phyloP scores from a whole-genome alignment of 2,797 vertebrate genomes.

The Staurois parvus region DNA sequence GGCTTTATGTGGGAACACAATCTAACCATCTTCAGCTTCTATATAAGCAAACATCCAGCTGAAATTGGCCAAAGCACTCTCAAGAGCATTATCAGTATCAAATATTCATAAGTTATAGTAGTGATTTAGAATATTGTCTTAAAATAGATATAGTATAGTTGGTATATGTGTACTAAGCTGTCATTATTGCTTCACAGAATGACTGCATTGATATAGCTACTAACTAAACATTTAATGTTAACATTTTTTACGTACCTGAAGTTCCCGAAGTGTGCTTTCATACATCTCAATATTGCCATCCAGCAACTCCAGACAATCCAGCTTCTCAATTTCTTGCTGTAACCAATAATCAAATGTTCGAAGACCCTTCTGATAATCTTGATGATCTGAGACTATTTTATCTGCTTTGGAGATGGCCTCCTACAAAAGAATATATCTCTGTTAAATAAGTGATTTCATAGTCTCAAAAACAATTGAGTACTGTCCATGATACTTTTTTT shows the following conservation, averaged over 20 bases:
- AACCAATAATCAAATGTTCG: conserved; percentile 94
- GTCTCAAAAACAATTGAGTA: neutral
- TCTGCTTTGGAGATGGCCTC: conserved; percentile 87
- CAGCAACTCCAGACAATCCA: conserved; percentile 81
- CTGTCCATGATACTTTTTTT: too few relatives aligned
- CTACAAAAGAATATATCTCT: conserved; percentile 68
- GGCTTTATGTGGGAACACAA: too few relatives aligned
- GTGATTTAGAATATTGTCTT: too few relatives aligned
- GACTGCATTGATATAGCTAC: too few relatives aligned
- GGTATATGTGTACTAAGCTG: too few relatives aligned
- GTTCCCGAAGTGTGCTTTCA: conserved; percentile 83
- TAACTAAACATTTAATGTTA: neutral
- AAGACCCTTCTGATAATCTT: conserved; percentile 90
- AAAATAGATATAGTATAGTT: too few relatives aligned
- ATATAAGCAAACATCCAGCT: too few relatives aligned
- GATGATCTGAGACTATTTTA: conserved; percentile 87
- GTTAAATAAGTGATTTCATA: neutral
- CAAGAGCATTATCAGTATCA: too few relatives aligned
- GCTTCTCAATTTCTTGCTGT: conserved; percentile 87
- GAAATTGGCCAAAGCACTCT: too few relatives aligned
- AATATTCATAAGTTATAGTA: too few relatives aligned
- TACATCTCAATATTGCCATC: conserved; percentile 85
- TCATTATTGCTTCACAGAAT: too few relatives aligned
- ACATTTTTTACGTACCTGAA: conserved; percentile 81
- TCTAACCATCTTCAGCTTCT: too few relatives aligned